phyloP scores from a whole-genome alignment of 2,797 vertebrate species.

The Peromyscus attwateri region DNA sequence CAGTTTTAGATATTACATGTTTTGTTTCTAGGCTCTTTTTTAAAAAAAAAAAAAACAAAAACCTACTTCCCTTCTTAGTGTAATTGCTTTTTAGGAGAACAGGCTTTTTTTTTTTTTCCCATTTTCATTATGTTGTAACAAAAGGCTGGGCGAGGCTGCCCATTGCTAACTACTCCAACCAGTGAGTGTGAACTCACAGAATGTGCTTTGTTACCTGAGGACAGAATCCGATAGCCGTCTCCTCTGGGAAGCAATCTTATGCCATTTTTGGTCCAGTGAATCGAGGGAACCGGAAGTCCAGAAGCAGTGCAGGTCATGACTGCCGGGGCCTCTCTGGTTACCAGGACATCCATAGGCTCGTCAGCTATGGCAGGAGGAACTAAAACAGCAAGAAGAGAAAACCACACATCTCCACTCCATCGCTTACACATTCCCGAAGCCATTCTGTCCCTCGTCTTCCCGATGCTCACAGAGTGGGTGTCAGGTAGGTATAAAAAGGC shows the following conservation, averaged over 20 bases:
- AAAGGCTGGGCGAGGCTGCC: background rate
- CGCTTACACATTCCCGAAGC: background rate
- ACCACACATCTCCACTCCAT: background rate
- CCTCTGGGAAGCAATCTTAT: slow-evolving; percentile 89
- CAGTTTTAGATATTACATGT: background rate
- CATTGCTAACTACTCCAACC: background rate
- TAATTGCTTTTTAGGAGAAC: background rate
- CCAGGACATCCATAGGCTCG: slow-evolving; percentile 93
- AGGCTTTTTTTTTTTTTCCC: no score
- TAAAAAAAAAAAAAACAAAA: no score
- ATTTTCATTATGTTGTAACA: background rate
- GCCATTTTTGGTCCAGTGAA: slow-evolving; percentile 97
- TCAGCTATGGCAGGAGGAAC: slow-evolving; percentile 98
- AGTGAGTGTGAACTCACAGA: background rate
- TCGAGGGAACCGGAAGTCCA: slow-evolving; percentile 93
- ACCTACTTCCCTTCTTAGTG: background rate
- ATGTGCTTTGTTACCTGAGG: slow-evolving; percentile 90
- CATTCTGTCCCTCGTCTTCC: background rate
- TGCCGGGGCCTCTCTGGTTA: slow-evolving; percentile 92
- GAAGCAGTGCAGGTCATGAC: slow-evolving; percentile 94
- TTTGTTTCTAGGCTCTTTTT: background rate
- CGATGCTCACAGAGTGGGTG: background rate
- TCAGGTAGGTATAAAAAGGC: background rate
- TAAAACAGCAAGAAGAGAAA: slow-evolving; percentile 77
- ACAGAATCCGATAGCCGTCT: slow-evolving; percentile 92